Base-by-base conservation (phyloP, 2,888 invertebrate genomes). In the Xestia ashworthii region DNA sequence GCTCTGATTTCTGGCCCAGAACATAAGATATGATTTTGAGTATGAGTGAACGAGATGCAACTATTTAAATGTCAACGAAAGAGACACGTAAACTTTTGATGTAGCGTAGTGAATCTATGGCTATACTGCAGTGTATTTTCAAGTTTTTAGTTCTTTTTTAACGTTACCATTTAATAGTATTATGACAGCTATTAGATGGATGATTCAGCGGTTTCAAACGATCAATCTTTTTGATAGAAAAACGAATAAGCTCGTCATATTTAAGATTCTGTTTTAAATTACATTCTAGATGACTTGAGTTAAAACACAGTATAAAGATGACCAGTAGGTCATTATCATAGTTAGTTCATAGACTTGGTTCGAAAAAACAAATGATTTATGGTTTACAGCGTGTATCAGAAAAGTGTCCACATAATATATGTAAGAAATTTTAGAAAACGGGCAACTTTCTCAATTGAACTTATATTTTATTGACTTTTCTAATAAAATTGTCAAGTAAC, bases 141-240 rank as follows among this genome's bases (percentile, higher is more conserved):
- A 38, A 55, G 12, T 41, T 48, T 80, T 67, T 38, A 81, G 62
- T 60, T 55, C 3, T 53, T 74, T 73, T 68, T 58, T 81, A 65
- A 81, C 71, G 50, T 48, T 65, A 50, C 25, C 32, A 64, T 75
- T 84, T 82, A 68, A 81, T 70, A 77, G 65, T 55, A 74, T 58
- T 87, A 68, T 72, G 81, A 79, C 78, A 83, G 77, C 67, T 81
- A 86, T 83, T 81, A 79, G 74, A 86, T 78, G 66, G 66, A 88
- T 86, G 81, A 81, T 53, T 68, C 67, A 72, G 62, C 76, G 44
- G 38, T 74, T 77, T 74, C 8, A 16, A 69, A 41, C 81, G 66
- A 86, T 86, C 88, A 86, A 86, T 86, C 86, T 79, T 86, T 78
- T 71, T 76, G 74, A 77, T 81, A 76, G 75, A 73, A 87, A 74